Percentiles rank a stretch among this genome's conserved stretches.
phyloP scores from a whole-genome alignment of 2,888 invertebrate species.

The Epirrhoe tristata region DNA sequence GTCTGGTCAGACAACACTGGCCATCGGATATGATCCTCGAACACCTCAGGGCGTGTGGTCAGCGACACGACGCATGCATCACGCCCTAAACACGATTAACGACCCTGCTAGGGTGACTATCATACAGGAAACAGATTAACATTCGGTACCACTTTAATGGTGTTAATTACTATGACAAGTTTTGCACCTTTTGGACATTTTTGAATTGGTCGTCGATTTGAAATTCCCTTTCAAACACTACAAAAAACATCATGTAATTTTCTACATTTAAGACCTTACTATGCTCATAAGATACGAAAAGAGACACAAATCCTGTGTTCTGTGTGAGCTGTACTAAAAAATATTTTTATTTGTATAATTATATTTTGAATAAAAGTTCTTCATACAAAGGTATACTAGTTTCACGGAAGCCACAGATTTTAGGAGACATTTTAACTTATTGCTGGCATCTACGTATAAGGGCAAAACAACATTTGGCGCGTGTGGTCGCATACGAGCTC shows the following conservation, averaged over 20 bases:
- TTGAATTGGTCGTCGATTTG: too few species aligned
- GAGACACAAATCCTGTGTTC: too few species aligned
- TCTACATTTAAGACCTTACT: too few species aligned
- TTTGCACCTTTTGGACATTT: too few species aligned
- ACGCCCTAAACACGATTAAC: conserved; percentile 70
- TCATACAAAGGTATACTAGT: conserved; percentile 6
- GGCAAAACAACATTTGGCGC: conserved; percentile 30
- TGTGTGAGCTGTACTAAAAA: too few species aligned
- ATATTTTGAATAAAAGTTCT: neutral
- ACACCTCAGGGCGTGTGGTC: conserved; percentile 60
- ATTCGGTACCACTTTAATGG: neutral
- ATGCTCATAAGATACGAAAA: too few species aligned
- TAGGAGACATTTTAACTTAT: conserved; percentile 36
- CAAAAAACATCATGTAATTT: too few species aligned
- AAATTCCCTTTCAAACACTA: too few species aligned
- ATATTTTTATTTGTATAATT: too few species aligned
- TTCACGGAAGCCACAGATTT: conserved; percentile 12
- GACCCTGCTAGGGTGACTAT: conserved; percentile 56
- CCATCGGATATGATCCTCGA: conserved; percentile 43
- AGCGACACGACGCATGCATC: conserved; percentile 67
- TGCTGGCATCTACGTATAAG: conserved; percentile 24
- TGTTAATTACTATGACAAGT: too few species aligned
- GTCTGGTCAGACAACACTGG: conserved; percentile 8
- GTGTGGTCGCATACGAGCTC: conserved; percentile 39
- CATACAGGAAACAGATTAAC: neutral